phyloP scores from a whole-genome alignment of 2,113 vertebrate genomes.

The Dascyllus trimaculatus region DNA sequence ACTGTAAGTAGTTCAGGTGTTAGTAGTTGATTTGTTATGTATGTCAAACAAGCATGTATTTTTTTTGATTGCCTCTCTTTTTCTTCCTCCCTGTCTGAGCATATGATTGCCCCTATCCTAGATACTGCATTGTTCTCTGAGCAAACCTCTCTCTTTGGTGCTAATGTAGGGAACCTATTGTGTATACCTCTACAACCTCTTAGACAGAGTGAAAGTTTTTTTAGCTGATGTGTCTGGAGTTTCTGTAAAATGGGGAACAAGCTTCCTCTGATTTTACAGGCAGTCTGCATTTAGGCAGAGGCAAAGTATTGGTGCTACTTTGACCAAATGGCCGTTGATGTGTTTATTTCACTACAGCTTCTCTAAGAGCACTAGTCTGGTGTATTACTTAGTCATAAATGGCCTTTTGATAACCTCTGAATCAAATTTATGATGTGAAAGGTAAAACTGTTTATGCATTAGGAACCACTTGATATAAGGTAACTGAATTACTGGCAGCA shows the following conservation, averaged over 20 bases:
- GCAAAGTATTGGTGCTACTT: constrained; percentile 13
- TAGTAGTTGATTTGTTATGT: too few species aligned
- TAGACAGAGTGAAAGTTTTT: neutral
- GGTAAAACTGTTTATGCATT: constrained; percentile 50
- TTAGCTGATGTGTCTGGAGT: constrained; percentile 16
- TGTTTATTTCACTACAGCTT: constrained; percentile 30
- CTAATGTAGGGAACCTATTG: neutral
- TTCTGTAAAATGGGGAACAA: constrained; percentile 2
- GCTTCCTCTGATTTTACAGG: constrained; percentile 10
- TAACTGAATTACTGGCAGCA: constrained; percentile 45
- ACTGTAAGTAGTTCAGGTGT: too few species aligned
- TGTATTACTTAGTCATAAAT: constrained; percentile 31
- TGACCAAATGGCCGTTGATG: constrained; percentile 28
- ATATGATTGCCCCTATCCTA: too few species aligned
- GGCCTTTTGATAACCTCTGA: constrained; percentile 25
- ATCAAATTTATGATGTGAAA: constrained; percentile 53
- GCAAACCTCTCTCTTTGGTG: too few species aligned
- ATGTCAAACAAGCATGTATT: too few species aligned
- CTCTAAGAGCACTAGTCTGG: neutral
- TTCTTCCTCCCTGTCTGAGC: too few species aligned
- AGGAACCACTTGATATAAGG: constrained; percentile 37
- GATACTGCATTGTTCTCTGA: too few species aligned
- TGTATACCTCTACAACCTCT: constrained; percentile 8
- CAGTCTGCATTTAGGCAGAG: constrained; percentile 10
- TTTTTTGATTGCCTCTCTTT: too few species aligned